Evolutionary conservation across 2,113 vertebrate species (phyloP).

Genomic region (Lasiurus cinereus): DNA sequence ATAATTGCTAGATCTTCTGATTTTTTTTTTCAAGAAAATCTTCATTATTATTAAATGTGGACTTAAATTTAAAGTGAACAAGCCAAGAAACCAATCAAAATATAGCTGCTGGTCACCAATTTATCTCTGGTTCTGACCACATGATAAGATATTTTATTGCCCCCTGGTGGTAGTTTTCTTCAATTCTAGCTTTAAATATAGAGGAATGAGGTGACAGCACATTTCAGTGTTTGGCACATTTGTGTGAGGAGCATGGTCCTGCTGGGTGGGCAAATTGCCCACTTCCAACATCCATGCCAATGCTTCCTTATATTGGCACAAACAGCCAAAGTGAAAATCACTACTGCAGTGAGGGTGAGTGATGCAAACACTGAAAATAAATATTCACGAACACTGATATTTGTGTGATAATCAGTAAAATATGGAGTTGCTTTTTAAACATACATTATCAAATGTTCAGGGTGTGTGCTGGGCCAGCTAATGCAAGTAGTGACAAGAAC

Average conservation of each 20-base stretch:
- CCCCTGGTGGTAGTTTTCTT: slow-evolving; percentile 63
- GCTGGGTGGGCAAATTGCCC: slow-evolving; percentile 52
- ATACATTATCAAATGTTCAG: slow-evolving; percentile 56
- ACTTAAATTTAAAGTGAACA: slow-evolving; percentile 49
- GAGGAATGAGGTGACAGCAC: background rate
- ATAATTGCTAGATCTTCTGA: slow-evolving; percentile 25
- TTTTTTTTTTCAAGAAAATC: slow-evolving; percentile 48
- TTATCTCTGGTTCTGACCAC: slow-evolving; percentile 37
- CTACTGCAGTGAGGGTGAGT: background rate
- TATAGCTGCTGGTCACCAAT: background rate
- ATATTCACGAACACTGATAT: background rate
- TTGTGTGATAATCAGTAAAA: background rate
- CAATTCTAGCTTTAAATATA: slow-evolving; percentile 45
- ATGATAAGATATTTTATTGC: slow-evolving; percentile 57
- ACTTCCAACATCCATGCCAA: slow-evolving; percentile 59
- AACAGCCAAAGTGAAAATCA: slow-evolving; percentile 45
- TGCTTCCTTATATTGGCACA: slow-evolving; percentile 14
- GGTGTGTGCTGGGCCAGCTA: slow-evolving; percentile 17
- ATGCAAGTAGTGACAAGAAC: slow-evolving; percentile 15
- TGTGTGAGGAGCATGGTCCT: slow-evolving; percentile 30
- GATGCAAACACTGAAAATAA: slow-evolving; percentile 54
- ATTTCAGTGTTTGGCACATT: slow-evolving; percentile 58
- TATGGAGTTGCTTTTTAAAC: background rate
- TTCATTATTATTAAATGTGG: slow-evolving; percentile 43
- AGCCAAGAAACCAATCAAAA: slow-evolving; percentile 49